Base-by-base conservation (phyloP, 2,113 vertebrate species). In the Coturnix japonica region DNA sequence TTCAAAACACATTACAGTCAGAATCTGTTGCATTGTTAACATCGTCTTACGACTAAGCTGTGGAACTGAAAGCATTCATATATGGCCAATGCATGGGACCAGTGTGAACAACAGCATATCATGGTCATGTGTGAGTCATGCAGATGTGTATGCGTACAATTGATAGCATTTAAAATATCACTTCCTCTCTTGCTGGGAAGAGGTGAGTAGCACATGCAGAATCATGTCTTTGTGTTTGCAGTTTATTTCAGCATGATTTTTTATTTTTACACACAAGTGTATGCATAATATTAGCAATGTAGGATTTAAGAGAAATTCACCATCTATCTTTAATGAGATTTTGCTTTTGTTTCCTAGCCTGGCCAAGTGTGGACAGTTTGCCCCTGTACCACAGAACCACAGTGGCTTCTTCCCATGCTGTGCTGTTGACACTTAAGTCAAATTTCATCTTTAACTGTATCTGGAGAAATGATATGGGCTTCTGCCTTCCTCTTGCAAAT, bases 11-110 rank as follows among this genome's bases (percentile, higher is more conserved):
- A 17, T 43, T 70, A 25, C 2, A 1, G 19, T 60, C 20, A 22
- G 37, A 71, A 60, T 65, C 31, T 83, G 4, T 59, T 49, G 17
- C 51, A 35, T 9, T 30, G 9, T 53, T 70, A 70, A 53, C n/a
- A 64, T 41, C 33, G 33, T 18, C 76, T 61, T 72, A 26, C 2
- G 0, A 18, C 67, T 33, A 0, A 1, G 57, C 35, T 47, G 8
- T 25, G 35, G n/a, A n/a, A 54, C 41, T 33, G 71, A 37, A 59
- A 59, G 47, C 28, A 37, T 57, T 30, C 30, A 6, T 2, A 0
- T 43, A 35, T 13, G 31, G 43, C 39, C 61, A 47, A 51, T 35
- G 37, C 22, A 16, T 2, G 11, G 35, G 64, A 35, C 33, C 39
- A 33, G 5, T 9, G 22, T n/a, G 57, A 79, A 33, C 56, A 64